phyloP scores from a whole-genome alignment of 2,888 invertebrate species.

The Lochmaea crataegi region DNA sequence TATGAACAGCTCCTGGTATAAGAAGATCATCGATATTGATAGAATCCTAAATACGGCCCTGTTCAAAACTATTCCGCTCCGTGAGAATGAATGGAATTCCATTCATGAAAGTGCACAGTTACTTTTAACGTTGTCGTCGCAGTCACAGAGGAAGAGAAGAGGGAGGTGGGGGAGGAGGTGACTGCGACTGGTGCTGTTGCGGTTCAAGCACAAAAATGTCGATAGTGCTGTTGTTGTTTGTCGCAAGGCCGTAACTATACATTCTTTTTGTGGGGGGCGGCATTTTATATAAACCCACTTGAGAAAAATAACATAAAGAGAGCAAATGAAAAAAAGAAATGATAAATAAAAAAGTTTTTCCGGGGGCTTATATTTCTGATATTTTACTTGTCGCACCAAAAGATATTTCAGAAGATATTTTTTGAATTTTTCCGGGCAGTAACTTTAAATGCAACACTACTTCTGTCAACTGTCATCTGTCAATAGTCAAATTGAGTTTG shows the following conservation, averaged over 20 bases:
- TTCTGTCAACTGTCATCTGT: too few relatives aligned
- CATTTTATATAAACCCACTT: slow-evolving; percentile 3
- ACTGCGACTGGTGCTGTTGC: slow-evolving; percentile 25
- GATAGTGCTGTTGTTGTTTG: slow-evolving; percentile 22
- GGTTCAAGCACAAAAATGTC: slow-evolving; percentile 32
- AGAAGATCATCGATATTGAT: background rate
- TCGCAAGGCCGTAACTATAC: slow-evolving; percentile 12
- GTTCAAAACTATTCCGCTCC: slow-evolving; percentile 30
- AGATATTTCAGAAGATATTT: too few relatives aligned
- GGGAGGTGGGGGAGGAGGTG: slow-evolving; percentile 23
- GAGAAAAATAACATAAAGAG: background rate
- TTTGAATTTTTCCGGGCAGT: too few relatives aligned
- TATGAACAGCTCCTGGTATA: background rate
- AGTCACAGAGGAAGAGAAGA: slow-evolving; percentile 19
- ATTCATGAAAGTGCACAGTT: slow-evolving; percentile 38
- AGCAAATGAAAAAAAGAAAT: too few relatives aligned
- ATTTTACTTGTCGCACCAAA: too few relatives aligned
- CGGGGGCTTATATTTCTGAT: too few relatives aligned
- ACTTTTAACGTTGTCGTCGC: slow-evolving; percentile 33
- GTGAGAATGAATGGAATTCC: slow-evolving; percentile 38
- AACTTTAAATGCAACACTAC: too few relatives aligned
- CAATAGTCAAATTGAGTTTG: too few relatives aligned
- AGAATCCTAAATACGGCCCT: slow-evolving; percentile 13
- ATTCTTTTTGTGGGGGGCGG: slow-evolving; percentile 9
- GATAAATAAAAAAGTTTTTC: too few relatives aligned